These are phyloP conservation scores for Tortricodes alternella DNA, from an alignment of 2,888 invertebrate species.

Conservation along the genomic window DNA sequence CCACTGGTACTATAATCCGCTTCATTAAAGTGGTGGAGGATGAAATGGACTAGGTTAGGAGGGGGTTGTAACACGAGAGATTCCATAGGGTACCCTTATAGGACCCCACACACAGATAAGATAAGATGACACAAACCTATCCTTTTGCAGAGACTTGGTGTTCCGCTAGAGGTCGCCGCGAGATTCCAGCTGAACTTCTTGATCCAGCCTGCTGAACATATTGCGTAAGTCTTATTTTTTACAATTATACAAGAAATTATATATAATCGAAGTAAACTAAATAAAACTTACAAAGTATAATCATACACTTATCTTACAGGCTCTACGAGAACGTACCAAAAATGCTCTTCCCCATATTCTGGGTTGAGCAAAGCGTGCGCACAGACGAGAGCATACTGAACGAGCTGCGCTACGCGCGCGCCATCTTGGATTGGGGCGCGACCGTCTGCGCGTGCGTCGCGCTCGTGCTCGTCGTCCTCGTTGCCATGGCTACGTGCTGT, in stretches of 20 bases:
- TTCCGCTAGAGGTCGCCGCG: conserved; percentile 89
- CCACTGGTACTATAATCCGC: no score
- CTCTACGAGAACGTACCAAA: conserved; percentile 85
- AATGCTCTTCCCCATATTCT: conserved; percentile 88
- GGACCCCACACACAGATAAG: neutral
- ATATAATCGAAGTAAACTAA: neutral
- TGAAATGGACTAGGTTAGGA: no score
- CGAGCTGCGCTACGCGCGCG: conserved; percentile 71
- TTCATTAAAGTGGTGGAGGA: no score
- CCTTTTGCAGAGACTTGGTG: conserved; percentile 84
- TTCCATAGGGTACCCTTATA: no score
- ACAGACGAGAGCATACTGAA: conserved; percentile 81
- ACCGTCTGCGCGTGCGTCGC: conserved; percentile 66
- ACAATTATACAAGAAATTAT: no score
- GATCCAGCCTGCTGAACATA: conserved; percentile 83
- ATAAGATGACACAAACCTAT: neutral
- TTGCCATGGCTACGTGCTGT: conserved; percentile 67
- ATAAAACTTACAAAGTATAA: neutral
- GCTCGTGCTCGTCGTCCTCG: conserved; percentile 76
- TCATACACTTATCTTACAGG: conserved; percentile 63
- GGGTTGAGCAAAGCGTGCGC: conserved; percentile 88
- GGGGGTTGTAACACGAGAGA: no score
- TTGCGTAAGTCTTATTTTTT: conserved; percentile 83
- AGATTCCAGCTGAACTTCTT: conserved; percentile 91
- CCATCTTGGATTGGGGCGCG: conserved; percentile 67